Percentiles rank a stretch among this genome's conserved stretches.
Conservation (phyloP, 2,113 vertebrate species). For the Grammomys dolichurus region DNA sequence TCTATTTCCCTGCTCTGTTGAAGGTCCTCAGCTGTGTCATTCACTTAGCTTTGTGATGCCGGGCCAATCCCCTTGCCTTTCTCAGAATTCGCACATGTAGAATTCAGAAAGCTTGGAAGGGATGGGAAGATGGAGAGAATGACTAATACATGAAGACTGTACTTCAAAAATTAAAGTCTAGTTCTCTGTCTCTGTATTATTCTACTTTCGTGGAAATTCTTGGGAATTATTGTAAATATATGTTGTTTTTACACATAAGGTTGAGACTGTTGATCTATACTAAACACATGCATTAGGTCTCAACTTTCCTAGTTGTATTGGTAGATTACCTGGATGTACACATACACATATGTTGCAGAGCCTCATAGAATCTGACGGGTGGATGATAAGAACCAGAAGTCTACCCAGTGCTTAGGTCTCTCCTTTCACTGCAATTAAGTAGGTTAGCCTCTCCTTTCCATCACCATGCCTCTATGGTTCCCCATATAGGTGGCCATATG, state of each 20-base stretch:
- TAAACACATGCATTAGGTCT: not conserved
- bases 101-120: constrained; percentile 13
- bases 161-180: not conserved
- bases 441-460: not conserved
- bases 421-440: not conserved
- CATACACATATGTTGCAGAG: not conserved
- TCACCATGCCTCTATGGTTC: not conserved
- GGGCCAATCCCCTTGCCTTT: not conserved
- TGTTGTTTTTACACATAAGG: not conserved
- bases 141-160: not conserved
- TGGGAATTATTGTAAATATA: not conserved
- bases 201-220: not conserved
- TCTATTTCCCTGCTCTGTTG: not conserved
- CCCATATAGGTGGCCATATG: not conserved
- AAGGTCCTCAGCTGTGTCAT: not conserved
- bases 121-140: not conserved
- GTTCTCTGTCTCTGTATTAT: not conserved
- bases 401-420: too few relatives aligned
- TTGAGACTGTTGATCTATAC: not conserved
- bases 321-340: not conserved
- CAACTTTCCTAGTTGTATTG: not conserved
- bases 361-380: not conserved
- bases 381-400: not conserved
- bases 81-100: not conserved
- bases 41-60: not conserved